A percentile compares a stretch with the other conserved stretches of the same genome.
These are phyloP conservation scores for Noctua janthe DNA, from an alignment of 2,888 invertebrate genomes.

Conservation along the genomic window DNA sequence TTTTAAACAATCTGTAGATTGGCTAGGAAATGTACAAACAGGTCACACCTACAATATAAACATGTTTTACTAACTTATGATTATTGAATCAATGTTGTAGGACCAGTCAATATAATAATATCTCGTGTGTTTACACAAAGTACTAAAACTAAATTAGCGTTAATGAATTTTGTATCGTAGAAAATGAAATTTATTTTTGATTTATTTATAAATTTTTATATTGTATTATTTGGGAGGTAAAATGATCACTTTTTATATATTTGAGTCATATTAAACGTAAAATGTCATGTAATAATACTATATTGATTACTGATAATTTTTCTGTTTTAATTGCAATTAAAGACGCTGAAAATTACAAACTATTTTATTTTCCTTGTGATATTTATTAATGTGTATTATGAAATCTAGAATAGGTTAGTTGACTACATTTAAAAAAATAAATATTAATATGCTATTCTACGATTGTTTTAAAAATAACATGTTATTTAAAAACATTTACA, in stretches of 20 bases:
- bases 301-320: conserved; percentile 63
- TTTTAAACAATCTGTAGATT: conserved; percentile 17
- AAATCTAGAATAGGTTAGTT: not conserved
- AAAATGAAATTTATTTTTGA: conserved; percentile 15
- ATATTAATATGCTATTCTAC: not conserved
- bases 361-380: conserved; percentile 23
- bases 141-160: conserved; percentile 47
- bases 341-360: conserved; percentile 59
- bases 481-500: not conserved
- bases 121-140: conserved; percentile 27
- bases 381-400: not conserved
- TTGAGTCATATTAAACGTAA: conserved; percentile 70
- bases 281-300: conserved; percentile 64
- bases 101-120: conserved; percentile 8
- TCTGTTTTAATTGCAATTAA: conserved; percentile 68
- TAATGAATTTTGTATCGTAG: conserved; percentile 15
- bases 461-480: not conserved
- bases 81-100: conserved; percentile 14
- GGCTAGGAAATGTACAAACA: conserved; percentile 49
- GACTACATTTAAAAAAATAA: not conserved
- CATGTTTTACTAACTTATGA: conserved; percentile 9
- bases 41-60: conserved; percentile 12
- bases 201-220: conserved; percentile 48
- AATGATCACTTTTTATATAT: conserved; percentile 58
- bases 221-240: conserved; percentile 51